Percentiles rank a stretch among this genome's conserved stretches.
Evolutionary conservation across 1,140 invertebrate genomes (phyloP).

Genomic region (Mycetomoellerius zeteki): DNA sequence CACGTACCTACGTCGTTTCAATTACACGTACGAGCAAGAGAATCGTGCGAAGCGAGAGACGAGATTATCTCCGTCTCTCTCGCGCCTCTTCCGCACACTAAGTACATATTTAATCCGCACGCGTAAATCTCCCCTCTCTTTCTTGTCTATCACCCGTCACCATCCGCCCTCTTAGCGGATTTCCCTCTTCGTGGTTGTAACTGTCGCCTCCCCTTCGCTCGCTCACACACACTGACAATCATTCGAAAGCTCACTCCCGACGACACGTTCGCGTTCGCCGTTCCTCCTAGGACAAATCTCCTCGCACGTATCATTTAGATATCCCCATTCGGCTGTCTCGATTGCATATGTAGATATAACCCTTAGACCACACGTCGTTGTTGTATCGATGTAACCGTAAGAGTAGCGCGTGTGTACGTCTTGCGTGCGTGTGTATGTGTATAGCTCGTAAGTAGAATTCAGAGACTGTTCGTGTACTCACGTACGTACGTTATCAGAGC

Average conservation of each 20-base stretch:
- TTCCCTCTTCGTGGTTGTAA: slow-evolving; percentile 35
- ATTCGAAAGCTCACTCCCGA: slow-evolving; percentile 60
- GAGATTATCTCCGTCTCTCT: slow-evolving; percentile 30
- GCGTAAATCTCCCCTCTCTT: slow-evolving; percentile 16
- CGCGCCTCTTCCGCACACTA: slow-evolving; percentile 42
- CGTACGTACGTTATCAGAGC: slow-evolving; percentile 11
- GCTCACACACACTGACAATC: slow-evolving; percentile 72
- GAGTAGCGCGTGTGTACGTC: slow-evolving; percentile 35
- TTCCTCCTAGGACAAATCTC: slow-evolving; percentile 52
- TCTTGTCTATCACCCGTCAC: slow-evolving; percentile 48
- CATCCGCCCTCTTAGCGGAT: slow-evolving; percentile 12
- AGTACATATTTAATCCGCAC: slow-evolving; percentile 58
- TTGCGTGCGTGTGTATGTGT: slow-evolving; percentile 24
- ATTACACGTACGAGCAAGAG: slow-evolving; percentile 78
- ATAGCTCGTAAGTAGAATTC: slow-evolving; percentile 53
- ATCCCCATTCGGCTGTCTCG: slow-evolving; percentile 26
- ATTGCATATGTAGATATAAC: slow-evolving; percentile 45
- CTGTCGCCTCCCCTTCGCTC: slow-evolving; percentile 35
- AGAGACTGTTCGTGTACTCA: background rate
- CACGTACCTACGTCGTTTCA: slow-evolving; percentile 82
- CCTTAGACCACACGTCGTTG: slow-evolving; percentile 30
- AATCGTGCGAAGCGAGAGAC: slow-evolving; percentile 58
- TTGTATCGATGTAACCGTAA: slow-evolving; percentile 49
- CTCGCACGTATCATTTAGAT: slow-evolving; percentile 43
- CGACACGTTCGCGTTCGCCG: slow-evolving; percentile 31